Evolutionary conservation across 1,140 invertebrate species (phyloP).

Genomic region (Drosophila chauvacae): DNA sequence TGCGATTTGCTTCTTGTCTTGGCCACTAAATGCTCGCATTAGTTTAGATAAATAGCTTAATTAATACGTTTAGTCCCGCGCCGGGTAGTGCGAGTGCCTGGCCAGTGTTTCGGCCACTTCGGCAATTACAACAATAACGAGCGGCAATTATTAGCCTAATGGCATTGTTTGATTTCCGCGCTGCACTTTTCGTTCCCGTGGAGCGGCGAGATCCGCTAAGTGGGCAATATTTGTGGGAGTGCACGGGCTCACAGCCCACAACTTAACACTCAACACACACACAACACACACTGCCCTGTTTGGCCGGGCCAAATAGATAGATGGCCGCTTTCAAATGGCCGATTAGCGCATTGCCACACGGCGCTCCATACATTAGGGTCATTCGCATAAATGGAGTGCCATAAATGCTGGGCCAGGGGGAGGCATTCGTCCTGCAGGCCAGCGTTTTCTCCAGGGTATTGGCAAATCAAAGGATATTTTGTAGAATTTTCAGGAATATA

Average conservation of each 20-base stretch:
- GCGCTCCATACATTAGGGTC: conserved; percentile 15
- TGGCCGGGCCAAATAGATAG: conserved; percentile 43
- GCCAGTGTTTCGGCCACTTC: conserved; percentile 21
- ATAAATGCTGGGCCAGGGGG: conserved; percentile 3
- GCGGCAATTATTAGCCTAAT: conserved; percentile 78
- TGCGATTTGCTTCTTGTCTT: conserved; percentile 82
- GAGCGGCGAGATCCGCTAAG: conserved; percentile 39
- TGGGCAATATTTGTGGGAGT: conserved; percentile 42
- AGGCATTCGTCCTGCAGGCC: not conserved
- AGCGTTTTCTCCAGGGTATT: not conserved
- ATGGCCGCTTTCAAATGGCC: conserved; percentile 41
- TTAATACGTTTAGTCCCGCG: conserved; percentile 74
- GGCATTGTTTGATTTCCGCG: conserved; percentile 78
- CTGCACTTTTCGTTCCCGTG: conserved; percentile 43
- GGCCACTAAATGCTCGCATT: conserved; percentile 82
- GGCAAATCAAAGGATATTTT: not conserved
- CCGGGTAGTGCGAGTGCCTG: conserved; percentile 6
- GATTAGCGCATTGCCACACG: conserved; percentile 22
- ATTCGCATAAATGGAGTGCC: conserved; percentile 31
- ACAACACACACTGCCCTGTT: conserved; percentile 2
- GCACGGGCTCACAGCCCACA: not conserved
- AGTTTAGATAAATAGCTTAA: conserved; percentile 84
- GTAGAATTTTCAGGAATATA: not conserved
- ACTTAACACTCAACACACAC: conserved; percentile 3
- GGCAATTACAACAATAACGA: conserved; percentile 80